Evolutionary conservation across 2,888 invertebrate genomes (phyloP).

Genomic region (Lordiphosa fenestrarum): DNA sequence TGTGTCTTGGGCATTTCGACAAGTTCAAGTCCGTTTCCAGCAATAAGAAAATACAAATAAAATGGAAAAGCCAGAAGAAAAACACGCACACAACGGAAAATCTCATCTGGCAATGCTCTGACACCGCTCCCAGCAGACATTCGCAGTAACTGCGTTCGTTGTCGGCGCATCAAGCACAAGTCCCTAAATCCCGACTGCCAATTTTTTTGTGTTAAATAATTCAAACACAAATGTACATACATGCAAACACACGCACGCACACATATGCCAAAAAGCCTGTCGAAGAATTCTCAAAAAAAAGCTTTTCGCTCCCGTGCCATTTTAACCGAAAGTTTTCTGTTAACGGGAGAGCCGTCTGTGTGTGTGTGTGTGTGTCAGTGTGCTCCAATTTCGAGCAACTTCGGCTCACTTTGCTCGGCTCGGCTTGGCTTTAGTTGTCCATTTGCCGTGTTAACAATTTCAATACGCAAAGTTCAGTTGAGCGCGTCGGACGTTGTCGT

Average conservation of each 20-base stretch:
- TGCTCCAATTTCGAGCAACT: slow-evolving; percentile 60
- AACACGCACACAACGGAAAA: slow-evolving; percentile 14
- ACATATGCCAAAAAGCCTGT: slow-evolving; percentile 25
- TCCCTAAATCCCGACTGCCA: slow-evolving; percentile 63
- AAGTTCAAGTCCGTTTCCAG: slow-evolving; percentile 59
- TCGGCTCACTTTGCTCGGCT: slow-evolving; percentile 34
- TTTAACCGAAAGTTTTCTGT: slow-evolving; percentile 31
- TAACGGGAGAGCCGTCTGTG: slow-evolving; percentile 41
- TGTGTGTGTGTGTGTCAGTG: slow-evolving; percentile 21
- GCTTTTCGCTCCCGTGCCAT: slow-evolving; percentile 69
- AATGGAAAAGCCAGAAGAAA: background rate
- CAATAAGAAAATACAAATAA: slow-evolving; percentile 14
- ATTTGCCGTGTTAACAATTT: slow-evolving; percentile 53
- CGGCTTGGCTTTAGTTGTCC: slow-evolving; percentile 25
- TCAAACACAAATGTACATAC: slow-evolving; percentile 38
- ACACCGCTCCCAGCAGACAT: slow-evolving; percentile 18
- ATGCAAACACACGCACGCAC: slow-evolving; percentile 16
- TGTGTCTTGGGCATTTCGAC: slow-evolving; percentile 27
- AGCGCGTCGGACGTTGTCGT: slow-evolving; percentile 76
- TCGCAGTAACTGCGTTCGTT: slow-evolving; percentile 9
- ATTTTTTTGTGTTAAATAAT: slow-evolving; percentile 57
- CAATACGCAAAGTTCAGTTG: slow-evolving; percentile 76
- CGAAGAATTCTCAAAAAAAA: slow-evolving; percentile 53
- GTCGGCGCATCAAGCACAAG: slow-evolving; percentile 49
- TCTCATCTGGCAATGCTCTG: slow-evolving; percentile 62